Conservation (phyloP, 2,797 vertebrate genomes). For the Cuniculus paca region DNA sequence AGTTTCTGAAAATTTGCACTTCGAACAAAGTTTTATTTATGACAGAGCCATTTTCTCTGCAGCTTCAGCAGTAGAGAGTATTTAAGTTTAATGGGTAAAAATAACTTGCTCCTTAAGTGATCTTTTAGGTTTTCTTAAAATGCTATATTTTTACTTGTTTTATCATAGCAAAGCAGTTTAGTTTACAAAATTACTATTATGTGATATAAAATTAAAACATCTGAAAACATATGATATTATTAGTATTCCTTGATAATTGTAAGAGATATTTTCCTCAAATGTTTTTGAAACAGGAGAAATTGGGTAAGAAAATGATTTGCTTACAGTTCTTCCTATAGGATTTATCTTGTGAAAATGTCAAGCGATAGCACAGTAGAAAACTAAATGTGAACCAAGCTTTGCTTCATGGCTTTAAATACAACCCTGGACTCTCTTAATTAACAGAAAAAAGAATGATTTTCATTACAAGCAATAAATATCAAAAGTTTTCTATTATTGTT, state of each 20-base stretch:
- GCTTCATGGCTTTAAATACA: neutral
- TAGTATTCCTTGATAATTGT: neutral
- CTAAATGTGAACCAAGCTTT: neutral
- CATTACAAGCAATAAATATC: neutral
- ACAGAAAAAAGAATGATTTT: neutral
- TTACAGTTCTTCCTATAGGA: neutral
- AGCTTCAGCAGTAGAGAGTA: neutral
- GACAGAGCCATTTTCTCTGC: neutral
- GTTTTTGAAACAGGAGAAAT: conserved; percentile 34
- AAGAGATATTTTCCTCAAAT: conserved; percentile 19
- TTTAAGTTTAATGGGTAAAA: neutral
- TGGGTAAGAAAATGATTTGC: neutral
- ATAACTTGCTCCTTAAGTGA: conserved; percentile 29
- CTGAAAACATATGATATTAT: neutral
- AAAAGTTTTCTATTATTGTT: conserved; percentile 32
- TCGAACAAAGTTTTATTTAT: conserved; percentile 1
- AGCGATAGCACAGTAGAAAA: neutral
- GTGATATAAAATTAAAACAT: neutral
- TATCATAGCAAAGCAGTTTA: conserved; percentile 3
- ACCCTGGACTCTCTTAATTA: conserved; percentile 35
- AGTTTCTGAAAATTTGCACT: conserved; percentile 31
- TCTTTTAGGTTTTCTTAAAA: conserved; percentile 8
- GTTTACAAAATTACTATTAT: neutral
- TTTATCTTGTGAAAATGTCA: neutral
- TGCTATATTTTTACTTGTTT: neutral